Evolutionary conservation across 1,140 invertebrate genomes (phyloP).

Genomic region (Eumaeus atala): DNA sequence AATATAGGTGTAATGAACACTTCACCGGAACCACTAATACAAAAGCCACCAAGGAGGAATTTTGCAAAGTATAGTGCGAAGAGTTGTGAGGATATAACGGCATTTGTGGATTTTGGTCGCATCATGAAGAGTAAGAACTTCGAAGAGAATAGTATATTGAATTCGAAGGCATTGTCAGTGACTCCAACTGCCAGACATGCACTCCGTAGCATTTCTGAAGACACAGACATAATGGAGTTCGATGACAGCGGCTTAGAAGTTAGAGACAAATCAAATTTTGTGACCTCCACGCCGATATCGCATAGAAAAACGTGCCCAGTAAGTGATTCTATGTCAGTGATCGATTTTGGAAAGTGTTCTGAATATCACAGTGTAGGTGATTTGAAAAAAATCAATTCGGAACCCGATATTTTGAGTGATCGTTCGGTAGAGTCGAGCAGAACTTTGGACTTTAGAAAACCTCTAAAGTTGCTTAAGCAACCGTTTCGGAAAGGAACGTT

Average conservation of each 20-base stretch:
- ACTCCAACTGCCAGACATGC: constrained; percentile 29
- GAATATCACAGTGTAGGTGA: constrained; percentile 45
- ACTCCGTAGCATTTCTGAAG: constrained; percentile 54
- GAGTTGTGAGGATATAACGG: constrained; percentile 60
- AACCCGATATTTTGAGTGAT: constrained; percentile 53
- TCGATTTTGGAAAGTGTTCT: constrained; percentile 50
- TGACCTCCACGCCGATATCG: constrained; percentile 57
- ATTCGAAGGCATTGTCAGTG: constrained; percentile 37
- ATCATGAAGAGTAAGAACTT: constrained; percentile 55
- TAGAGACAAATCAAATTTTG: constrained; percentile 38
- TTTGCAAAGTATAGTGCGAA: constrained; percentile 59
- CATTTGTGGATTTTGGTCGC: constrained; percentile 51
- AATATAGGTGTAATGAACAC: constrained; percentile 46
- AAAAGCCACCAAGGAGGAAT: constrained; percentile 28
- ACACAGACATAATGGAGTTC: constrained; percentile 37
- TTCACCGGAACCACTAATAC: constrained; percentile 34
- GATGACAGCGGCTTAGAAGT: constrained; percentile 50
- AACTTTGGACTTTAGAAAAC: constrained; percentile 44
- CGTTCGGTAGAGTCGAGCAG: constrained; percentile 36
- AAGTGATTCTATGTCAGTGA: constrained; percentile 43
- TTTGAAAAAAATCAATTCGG: constrained; percentile 54
- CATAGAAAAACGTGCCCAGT: constrained; percentile 49
- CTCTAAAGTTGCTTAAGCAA: constrained; percentile 53
- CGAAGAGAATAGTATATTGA: constrained; percentile 59
- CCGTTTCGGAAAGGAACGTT: constrained; percentile 59